Evolutionary conservation across 2,888 invertebrate species (phyloP).

Genomic region (Calameuta idolon): DNA sequence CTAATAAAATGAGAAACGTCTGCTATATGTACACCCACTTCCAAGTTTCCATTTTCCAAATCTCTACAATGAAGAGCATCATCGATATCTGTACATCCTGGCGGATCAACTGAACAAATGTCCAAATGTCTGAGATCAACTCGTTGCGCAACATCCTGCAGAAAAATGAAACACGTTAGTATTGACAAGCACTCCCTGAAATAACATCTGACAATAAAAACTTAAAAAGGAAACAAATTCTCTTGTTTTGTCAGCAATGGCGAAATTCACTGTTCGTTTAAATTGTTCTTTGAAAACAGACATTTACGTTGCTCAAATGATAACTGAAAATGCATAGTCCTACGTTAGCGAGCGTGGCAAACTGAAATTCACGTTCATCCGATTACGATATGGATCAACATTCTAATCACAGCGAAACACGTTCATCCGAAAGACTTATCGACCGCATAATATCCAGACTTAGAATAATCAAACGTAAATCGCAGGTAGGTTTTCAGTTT

Average conservation of each 20-base stretch:
- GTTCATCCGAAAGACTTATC: constrained; percentile 24
- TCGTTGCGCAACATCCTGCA: constrained; percentile 80
- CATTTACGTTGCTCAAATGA: not conserved
- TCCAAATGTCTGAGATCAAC: constrained; percentile 86
- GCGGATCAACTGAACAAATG: constrained; percentile 97
- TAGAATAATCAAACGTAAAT: constrained; percentile 31
- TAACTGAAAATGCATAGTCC: constrained; percentile 8
- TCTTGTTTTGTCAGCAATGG: constrained; percentile 28
- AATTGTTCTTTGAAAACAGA: not conserved
- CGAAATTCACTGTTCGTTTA: constrained; percentile 17
- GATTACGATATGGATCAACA: constrained; percentile 29
- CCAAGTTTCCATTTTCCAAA: constrained; percentile 78
- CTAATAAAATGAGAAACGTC: constrained; percentile 98
- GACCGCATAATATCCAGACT: constrained; percentile 34
- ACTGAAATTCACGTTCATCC: constrained; percentile 12
- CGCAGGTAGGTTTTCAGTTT: constrained; percentile 16
- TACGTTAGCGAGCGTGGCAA: not conserved
- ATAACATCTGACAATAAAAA: constrained; percentile 10
- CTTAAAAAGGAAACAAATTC: constrained; percentile 10
- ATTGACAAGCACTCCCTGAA: not conserved
- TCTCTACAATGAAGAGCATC: constrained; percentile 93
- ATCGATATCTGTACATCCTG: constrained; percentile 99
- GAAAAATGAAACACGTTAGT: constrained; percentile 24
- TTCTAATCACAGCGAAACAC: constrained; percentile 24
- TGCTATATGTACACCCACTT: constrained; percentile 98